A percentile compares a stretch with the other conserved stretches of the same genome.
phyloP scores from a whole-genome alignment of 2,113 vertebrate genomes.

The Climacteris rufus region DNA sequence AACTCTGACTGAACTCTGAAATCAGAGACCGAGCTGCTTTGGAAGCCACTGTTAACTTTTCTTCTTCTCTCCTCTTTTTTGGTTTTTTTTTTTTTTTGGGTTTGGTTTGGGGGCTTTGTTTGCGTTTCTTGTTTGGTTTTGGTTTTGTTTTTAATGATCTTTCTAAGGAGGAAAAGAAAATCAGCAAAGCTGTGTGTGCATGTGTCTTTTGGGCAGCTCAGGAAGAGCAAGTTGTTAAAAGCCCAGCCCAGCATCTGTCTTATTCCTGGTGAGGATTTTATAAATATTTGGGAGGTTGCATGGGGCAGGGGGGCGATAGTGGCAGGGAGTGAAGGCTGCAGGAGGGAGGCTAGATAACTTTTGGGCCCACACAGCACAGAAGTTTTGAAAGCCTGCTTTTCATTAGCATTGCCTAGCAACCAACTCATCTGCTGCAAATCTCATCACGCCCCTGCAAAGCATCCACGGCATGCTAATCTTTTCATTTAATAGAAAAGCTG shows the following conservation, averaged over 20 bases:
- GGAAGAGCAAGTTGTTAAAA: conserved; percentile 36
- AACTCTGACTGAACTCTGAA: conserved; percentile 16
- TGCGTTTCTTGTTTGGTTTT: background rate
- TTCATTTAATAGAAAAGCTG: conserved; percentile 64
- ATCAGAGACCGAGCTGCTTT: background rate
- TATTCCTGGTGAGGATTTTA: conserved; percentile 66
- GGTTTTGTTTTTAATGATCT: background rate
- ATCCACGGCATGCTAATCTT: conserved; percentile 57
- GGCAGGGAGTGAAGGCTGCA: background rate
- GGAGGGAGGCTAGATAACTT: conserved; percentile 55
- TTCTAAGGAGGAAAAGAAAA: conserved; percentile 46
- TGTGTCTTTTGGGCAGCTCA: background rate
- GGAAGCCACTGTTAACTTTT: background rate
- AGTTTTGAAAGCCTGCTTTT: conserved; percentile 72
- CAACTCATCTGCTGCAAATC: conserved; percentile 72
- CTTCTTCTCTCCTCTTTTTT: background rate
- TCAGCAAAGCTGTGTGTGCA: background rate
- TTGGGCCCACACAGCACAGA: conserved; percentile 23
- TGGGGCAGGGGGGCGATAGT: background rate
- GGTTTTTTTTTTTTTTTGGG: background rate
- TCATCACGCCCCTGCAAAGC: conserved; percentile 71
- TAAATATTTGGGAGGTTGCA: conserved; percentile 62
- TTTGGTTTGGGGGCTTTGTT: background rate
- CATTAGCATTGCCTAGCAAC: conserved; percentile 74
- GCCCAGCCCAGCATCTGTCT: conserved; percentile 4